phyloP scores from a whole-genome alignment of 2,888 invertebrate genomes.

The Mimumesa dahlbomi region DNA sequence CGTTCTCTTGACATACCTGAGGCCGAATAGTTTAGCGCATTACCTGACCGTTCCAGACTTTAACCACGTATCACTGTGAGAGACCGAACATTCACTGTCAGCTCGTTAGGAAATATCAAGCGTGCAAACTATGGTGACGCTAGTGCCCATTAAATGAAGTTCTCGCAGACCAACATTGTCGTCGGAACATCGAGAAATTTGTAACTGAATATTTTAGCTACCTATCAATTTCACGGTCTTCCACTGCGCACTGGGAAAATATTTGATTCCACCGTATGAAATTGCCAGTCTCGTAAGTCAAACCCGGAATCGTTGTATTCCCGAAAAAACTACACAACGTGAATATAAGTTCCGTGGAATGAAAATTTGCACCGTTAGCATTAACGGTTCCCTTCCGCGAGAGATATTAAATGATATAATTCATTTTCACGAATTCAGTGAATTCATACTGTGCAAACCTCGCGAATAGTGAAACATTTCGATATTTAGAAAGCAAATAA shows the following conservation, averaged over 20 bases:
- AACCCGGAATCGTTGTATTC: too few species aligned
- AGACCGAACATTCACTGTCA: constrained; percentile 26
- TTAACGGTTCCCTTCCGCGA: too few species aligned
- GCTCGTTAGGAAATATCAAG: constrained; percentile 52
- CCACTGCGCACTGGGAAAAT: constrained; percentile 9
- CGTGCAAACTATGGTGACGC: constrained; percentile 30
- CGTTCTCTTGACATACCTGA: not conserved
- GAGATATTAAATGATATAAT: too few species aligned
- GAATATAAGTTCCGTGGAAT: too few species aligned
- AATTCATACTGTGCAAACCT: too few species aligned
- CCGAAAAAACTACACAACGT: too few species aligned
- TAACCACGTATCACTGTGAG: constrained; percentile 13
- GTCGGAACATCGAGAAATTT: constrained; percentile 18
- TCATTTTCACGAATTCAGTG: too few species aligned
- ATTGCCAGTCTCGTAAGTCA: too few species aligned
- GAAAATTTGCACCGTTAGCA: too few species aligned
- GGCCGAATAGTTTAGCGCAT: constrained; percentile 13
- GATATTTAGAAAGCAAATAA: too few species aligned
- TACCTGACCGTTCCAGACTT: constrained; percentile 5
- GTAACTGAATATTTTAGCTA: constrained; percentile 23
- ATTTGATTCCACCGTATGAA: not conserved
- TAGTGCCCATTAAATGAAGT: constrained; percentile 45
- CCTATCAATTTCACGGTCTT: constrained; percentile 15
- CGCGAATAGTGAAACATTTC: too few species aligned
- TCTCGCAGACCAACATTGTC: constrained; percentile 37